Evolutionary conservation across 2,113 vertebrate species (phyloP), one percentile per base, ranked within the genome.

Genomic region (Otocyon megalotis): DNA sequence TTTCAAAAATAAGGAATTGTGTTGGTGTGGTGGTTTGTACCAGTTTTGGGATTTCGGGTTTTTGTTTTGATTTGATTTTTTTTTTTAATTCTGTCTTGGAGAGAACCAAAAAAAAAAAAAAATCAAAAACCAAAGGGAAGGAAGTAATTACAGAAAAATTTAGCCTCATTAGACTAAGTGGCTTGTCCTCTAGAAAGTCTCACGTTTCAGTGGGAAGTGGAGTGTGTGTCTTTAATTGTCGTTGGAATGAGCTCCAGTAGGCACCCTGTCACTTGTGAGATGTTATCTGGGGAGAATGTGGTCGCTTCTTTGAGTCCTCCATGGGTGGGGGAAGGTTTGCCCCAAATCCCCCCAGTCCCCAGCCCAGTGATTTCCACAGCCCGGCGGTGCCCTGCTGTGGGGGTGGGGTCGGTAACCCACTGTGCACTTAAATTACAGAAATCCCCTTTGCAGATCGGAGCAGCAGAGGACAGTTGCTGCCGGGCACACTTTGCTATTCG

Each of bases 81-180:
- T 74, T 65, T 88, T 26, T 60, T 30, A n/a, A 93, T 90, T 71
- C 10, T 74, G 32, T 91, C 62, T 77, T 56, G 65, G 88, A 88
- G 81, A 92, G 54, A 83, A 60, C n/a, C 10, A 30, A 0, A 56
- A 67, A 12, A 13, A 24, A 54, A 71, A 17, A 60, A 63, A 65
- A 89, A 85, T 82, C 26, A 96, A 96, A 97, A 94, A 48, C 58
- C 37, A 92, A 97, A 85, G 65, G 95, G 88, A 97, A 97, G 92
- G 90, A 97, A 93, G 89, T 97, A 79, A 95, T 93, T 96, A 95
- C 79, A 90, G 63, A 88, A 96, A 96, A 95, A 88, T 81, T 63
- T 93, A 79, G 48, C 58, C 69, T 90, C 88, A 97, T 97, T 96
- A 19, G 2, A 43, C 80, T 88, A 88, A 97, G 90, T 97, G 86